These are phyloP conservation scores for Nasonovia ribisnigri DNA, from an alignment of 2,888 invertebrate species.

Conservation along the genomic window DNA sequence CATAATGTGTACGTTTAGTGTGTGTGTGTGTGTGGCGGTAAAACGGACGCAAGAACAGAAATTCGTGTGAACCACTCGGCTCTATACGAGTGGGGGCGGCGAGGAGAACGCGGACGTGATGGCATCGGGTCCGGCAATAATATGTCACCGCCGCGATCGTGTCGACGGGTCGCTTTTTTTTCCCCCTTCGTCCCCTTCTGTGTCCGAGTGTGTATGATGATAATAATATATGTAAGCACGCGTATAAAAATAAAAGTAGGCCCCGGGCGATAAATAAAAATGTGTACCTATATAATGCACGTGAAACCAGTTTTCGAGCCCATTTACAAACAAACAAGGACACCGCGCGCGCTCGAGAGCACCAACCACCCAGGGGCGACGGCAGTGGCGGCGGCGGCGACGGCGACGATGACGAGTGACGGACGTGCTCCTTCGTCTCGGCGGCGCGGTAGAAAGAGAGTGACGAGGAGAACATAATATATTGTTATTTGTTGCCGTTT, in stretches of 20 bases:
- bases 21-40: background rate
- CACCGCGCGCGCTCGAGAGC: slow-evolving; percentile 39
- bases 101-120: slow-evolving; percentile 42
- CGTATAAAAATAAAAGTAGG: slow-evolving; percentile 37
- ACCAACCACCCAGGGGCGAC: slow-evolving; percentile 54
- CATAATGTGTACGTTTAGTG: background rate
- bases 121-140: slow-evolving; percentile 54
- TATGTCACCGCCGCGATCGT: slow-evolving; percentile 48
- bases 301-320: slow-evolving; percentile 57
- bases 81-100: background rate
- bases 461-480: background rate
- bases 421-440: slow-evolving; percentile 41
- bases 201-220: background rate
- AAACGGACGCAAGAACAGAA: slow-evolving; percentile 26
- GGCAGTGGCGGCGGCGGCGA: background rate
- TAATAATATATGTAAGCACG: slow-evolving; percentile 3
- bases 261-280: slow-evolving; percentile 52
- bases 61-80: slow-evolving; percentile 59
- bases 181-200: background rate
- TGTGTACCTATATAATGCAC: background rate
- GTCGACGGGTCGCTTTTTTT: slow-evolving; percentile 45
- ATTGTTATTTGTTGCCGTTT: background rate
- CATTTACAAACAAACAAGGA: slow-evolving; percentile 41
- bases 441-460: background rate
- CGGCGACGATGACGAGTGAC: slow-evolving; percentile 27